Evolutionary conservation across 2,113 vertebrate species (phyloP), one percentile per base, ranked within the genome.

Genomic region (Bujurquina vittata): DNA sequence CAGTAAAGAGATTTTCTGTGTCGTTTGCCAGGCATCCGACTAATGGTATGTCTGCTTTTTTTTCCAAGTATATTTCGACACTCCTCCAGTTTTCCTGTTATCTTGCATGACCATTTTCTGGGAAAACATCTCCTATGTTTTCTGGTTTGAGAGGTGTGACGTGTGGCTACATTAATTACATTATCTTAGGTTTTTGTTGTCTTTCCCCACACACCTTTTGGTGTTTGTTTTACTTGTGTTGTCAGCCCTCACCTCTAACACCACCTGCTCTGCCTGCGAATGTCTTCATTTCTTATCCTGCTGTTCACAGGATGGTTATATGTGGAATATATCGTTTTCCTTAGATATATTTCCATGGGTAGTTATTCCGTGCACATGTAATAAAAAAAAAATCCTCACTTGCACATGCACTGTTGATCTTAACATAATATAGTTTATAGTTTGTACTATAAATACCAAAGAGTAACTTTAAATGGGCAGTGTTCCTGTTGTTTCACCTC

Each of bases 1-100:
- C 97, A 95, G 97, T 99, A 97, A 99, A 99, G 97, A 96, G 98
- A 96, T 99, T 99, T 99, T 99, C 98, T 98, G 98, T 99, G 97
- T 99, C 97, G 92, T 99, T 98, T 99, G 98, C 98, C 97, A 98
- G 98, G 96, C 97, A 99, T 97, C 98, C 98, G 95, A 99, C 98
- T 97, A 99, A 99, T 95, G 98, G 98, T 99, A 99, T 96, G 97
- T 99, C 96, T 95, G 97, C 96, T 97, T 97, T 94, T 90, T 78
- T 95, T 92, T 5, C 43, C 89, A 90, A 88, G 87, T 92, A 83
- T 77, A 73, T 89, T 83, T 88, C 83, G 75, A 81, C 84, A 65
- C 84, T 92, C 77, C 89, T 87, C 77, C 79, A 81, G 80, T 87
- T 80, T 88, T 85, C 33, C 92, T 93, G 94, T 89, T 84, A 78